A percentile compares a stretch with the other conserved stretches of the same genome.
Conservation (phyloP, 2,797 vertebrate species). For the Zenarchopterus dispar region DNA sequence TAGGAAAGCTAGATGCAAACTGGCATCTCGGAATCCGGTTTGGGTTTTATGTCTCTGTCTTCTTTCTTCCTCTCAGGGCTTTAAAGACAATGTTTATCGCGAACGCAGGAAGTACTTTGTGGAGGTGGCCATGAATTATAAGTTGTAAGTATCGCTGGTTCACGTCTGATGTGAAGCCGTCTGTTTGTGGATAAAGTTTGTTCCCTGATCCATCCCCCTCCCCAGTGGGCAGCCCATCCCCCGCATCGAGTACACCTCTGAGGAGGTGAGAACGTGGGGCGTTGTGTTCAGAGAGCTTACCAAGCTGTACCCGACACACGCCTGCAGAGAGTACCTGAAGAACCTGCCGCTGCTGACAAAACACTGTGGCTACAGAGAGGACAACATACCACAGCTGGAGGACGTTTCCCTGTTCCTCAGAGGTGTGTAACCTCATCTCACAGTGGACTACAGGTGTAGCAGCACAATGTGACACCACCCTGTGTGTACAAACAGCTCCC, state of each 20-base stretch:
- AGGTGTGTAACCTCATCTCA: conserved; percentile 55
- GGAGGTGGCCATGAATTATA: conserved; percentile 97
- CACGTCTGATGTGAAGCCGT: background rate
- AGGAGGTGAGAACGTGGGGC: conserved; percentile 95
- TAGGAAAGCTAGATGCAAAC: background rate
- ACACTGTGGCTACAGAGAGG: conserved; percentile 92
- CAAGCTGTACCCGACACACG: conserved; percentile 95
- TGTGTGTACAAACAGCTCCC: too few species aligned
- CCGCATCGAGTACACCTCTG: conserved; percentile 88
- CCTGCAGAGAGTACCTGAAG: conserved; percentile 93
- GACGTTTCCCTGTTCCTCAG: conserved; percentile 92
- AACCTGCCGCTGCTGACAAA: conserved; percentile 93
- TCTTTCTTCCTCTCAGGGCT: conserved; percentile 86
- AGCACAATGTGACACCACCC: too few species aligned
- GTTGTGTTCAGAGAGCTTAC: conserved; percentile 92
- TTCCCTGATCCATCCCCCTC: background rate
- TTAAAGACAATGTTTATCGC: conserved; percentile 96
- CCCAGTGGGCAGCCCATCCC: conserved; percentile 93
- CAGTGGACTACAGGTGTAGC: too few species aligned
- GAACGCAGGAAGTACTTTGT: conserved; percentile 98
- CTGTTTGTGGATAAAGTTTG: background rate
- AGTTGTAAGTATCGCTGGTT: conserved; percentile 88
- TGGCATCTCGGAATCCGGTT: background rate
- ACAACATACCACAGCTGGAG: conserved; percentile 96
- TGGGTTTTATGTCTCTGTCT: background rate